Conservation (phyloP, 2,888 invertebrate species). For the Resseliella maxima region DNA sequence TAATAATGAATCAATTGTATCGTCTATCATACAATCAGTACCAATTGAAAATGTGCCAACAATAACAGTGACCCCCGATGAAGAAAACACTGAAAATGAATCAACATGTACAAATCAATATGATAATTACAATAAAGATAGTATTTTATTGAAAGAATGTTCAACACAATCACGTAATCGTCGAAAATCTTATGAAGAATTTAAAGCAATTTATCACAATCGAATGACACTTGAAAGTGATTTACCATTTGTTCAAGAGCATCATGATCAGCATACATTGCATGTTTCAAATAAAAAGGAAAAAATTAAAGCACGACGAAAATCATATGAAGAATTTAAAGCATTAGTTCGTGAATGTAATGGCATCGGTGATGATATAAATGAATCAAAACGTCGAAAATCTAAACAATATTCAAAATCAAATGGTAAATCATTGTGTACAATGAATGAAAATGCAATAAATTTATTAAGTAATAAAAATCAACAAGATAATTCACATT, state of each 20-base stretch:
- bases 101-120: not conserved
- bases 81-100: constrained; percentile 62
- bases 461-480: not conserved
- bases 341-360: constrained; percentile 66
- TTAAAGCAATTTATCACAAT: constrained; percentile 65
- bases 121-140: not conserved
- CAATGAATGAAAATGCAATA: constrained; percentile 17
- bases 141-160: constrained; percentile 64
- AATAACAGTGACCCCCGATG: constrained; percentile 54
- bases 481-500: not conserved
- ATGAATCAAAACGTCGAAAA: constrained; percentile 57
- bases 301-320: constrained; percentile 66
- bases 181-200: constrained; percentile 68
- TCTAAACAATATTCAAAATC: constrained; percentile 55
- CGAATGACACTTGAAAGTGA: not conserved
- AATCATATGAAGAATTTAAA: constrained; percentile 68
- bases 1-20: too few species aligned
- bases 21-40: too few species aligned
- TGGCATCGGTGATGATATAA: constrained; percentile 55
- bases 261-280: not conserved
- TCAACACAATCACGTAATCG: constrained; percentile 67
- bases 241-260: constrained; percentile 54
- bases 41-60: constrained; percentile 17
- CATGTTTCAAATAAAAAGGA: constrained; percentile 61
- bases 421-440: not conserved